Evolutionary conservation across 1,140 invertebrate genomes (phyloP), one percentile per base, ranked within the genome.

Genomic region (Sinonovacula constricta): DNA sequence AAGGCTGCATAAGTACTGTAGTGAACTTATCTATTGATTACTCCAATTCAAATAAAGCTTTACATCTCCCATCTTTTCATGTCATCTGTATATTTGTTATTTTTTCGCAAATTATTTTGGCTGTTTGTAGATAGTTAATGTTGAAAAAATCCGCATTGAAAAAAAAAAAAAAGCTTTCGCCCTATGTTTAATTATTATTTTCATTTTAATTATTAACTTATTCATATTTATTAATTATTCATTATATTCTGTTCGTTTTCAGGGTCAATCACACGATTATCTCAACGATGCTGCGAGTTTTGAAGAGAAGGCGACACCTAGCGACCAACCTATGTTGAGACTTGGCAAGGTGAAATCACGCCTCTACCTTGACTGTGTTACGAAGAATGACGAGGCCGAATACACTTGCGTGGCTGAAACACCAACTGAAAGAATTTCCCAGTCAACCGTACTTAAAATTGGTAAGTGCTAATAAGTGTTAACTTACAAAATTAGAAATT

Each of bases 341-440:
- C 66, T 84, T 14, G 77, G 81, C 7, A 74, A 77, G 45, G 85
- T 84, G 3, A 80, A 74, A 65, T 83, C 83, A 26, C 81, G 79
- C 12, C 62, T 88, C n/a, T 84, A 67, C 45, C 65, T 88, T 18
- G 85, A 85, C 57, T 88, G 86, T 62, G 65, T 83, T 2, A 81
- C 71, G 5, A 67, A 69, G 1, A 72, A 79, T 2, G 70, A 81
- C 53, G 80, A 82, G 28, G 86, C 78, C 1, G 56, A 66, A 65
- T 88, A 86, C 69, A 78, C 84, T 30, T 88, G 86, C 45, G 85
- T 86, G 12, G 86, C 83, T 1, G 82, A 88, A 75, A 86, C 81
- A 1, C 72, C 75, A 2, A 75, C 65, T 24, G 31, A 79, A 26
- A 78, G 76, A 49, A 87, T 82, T 28, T 39, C 71, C 2, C 82